phyloP scores from a whole-genome alignment of 2,797 vertebrate species.

The Dallia pectoralis region DNA sequence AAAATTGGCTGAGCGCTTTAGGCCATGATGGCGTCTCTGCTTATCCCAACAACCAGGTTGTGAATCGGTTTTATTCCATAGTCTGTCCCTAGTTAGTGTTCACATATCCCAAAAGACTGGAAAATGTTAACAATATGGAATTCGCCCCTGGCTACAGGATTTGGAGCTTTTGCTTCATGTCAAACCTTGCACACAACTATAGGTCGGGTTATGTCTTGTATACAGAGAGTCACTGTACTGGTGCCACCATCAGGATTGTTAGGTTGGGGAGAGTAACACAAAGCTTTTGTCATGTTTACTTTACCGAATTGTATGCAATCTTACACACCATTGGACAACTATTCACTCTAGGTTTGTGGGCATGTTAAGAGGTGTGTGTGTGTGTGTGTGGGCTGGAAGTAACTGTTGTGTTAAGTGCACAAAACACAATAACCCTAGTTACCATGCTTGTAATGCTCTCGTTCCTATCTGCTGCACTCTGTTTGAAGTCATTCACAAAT shows the following conservation, averaged over 20 bases:
- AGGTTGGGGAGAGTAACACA: slow-evolving; percentile 39
- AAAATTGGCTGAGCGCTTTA: slow-evolving; percentile 34
- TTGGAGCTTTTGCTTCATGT: slow-evolving; percentile 13
- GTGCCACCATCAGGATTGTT: slow-evolving; percentile 36
- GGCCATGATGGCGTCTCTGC: slow-evolving; percentile 41
- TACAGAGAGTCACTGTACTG: slow-evolving; percentile 31
- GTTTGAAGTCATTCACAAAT: slow-evolving; percentile 49
- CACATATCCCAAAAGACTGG: slow-evolving; percentile 45
- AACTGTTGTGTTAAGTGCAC: slow-evolving; percentile 63
- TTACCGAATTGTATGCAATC: slow-evolving; percentile 26
- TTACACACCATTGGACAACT: slow-evolving; percentile 40
- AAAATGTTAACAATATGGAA: slow-evolving; percentile 42
- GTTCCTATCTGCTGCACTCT: slow-evolving; percentile 56
- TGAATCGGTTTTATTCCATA: slow-evolving; percentile 36
- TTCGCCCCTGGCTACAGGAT: slow-evolving; percentile 18
- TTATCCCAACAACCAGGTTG: slow-evolving; percentile 49
- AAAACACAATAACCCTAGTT: slow-evolving; percentile 58
- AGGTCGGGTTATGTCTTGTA: slow-evolving; percentile 13
- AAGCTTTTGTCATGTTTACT: slow-evolving; percentile 48
- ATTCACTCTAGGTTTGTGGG: slow-evolving; percentile 26
- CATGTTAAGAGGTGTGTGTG: slow-evolving; percentile 54
- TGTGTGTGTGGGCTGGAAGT: slow-evolving; percentile 49
- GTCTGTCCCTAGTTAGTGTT: slow-evolving; percentile 45
- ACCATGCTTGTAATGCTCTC: slow-evolving; percentile 63
- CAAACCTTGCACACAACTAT: slow-evolving; percentile 23